Evolutionary conservation across 2,888 invertebrate genomes (phyloP).

Genomic region (Sarcophaga rosellei): DNA sequence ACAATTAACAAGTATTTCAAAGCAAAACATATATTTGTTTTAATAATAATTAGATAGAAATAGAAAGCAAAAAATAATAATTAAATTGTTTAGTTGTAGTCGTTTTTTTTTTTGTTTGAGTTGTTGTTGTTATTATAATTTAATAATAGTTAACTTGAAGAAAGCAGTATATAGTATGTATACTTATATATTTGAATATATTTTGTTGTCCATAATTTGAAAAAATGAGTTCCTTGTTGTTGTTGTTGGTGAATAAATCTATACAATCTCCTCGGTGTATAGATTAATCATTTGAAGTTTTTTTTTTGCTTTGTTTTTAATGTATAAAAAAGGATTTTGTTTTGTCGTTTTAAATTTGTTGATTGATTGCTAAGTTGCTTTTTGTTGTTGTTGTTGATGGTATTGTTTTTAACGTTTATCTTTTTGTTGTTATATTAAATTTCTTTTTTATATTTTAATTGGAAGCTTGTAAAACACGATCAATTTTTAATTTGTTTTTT

Average conservation of each 20-base stretch:
- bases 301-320: constrained; percentile 16
- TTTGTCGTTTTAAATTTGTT: constrained; percentile 42
- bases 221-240: constrained; percentile 58
- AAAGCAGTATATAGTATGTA: constrained; percentile 63
- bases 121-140: constrained; percentile 51
- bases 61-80: constrained; percentile 58
- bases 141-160: constrained; percentile 67
- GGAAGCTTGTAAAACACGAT: constrained; percentile 68
- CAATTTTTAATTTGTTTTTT: constrained; percentile 45
- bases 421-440: constrained; percentile 50
- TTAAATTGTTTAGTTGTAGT: constrained; percentile 42
- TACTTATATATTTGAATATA: constrained; percentile 57
- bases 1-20: constrained; percentile 63
- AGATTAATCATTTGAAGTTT: constrained; percentile 11
- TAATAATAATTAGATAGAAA: background rate
- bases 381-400: constrained; percentile 52
- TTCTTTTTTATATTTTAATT: constrained; percentile 41
- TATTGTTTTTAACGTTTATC: constrained; percentile 41
- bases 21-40: constrained; percentile 48
- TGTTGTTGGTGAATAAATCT: constrained; percentile 18
- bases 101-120: constrained; percentile 34
- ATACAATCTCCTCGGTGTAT: constrained; percentile 33
- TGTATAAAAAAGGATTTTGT: constrained; percentile 59
- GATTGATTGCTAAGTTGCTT: constrained; percentile 64
- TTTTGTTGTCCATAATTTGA: constrained; percentile 61